Evolutionary conservation across 37 sponge, comb jelly and placozoan species (phyloP).

Genomic region (Agelas oroides): DNA sequence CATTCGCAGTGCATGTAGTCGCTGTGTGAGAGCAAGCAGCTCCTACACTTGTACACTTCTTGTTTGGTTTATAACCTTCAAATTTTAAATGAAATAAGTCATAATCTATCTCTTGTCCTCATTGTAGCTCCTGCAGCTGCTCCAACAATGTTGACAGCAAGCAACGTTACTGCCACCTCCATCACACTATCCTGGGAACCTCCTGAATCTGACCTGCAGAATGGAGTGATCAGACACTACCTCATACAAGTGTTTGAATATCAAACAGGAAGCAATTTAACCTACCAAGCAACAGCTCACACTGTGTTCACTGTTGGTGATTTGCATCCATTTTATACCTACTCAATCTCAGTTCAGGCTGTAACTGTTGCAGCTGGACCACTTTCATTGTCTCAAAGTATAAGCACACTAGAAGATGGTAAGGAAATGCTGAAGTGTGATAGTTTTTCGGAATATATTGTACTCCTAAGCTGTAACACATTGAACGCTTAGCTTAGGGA

Average conservation of each 20-base stretch:
- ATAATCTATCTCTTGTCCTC: too few relatives aligned
- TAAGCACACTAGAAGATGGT: slow-evolving; percentile 19
- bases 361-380: slow-evolving; percentile 20
- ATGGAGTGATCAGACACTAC: slow-evolving; percentile 49
- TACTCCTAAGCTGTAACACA: too few relatives aligned
- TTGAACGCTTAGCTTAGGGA: too few relatives aligned
- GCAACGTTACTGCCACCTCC: neutral
- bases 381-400: neutral
- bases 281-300: slow-evolving; percentile 27
- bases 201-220: slow-evolving; percentile 9
- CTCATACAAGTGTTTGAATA: slow-evolving; percentile 6
- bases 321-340: neutral
- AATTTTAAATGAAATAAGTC: too few relatives aligned
- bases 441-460: too few relatives aligned
- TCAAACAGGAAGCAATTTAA: slow-evolving; percentile 9
- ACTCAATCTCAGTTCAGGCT: slow-evolving; percentile 5
- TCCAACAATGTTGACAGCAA: neutral
- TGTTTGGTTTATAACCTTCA: too few relatives aligned
- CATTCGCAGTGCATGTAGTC: too few relatives aligned
- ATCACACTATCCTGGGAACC: slow-evolving; percentile 31
- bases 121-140: slow-evolving; percentile 31
- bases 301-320: neutral
- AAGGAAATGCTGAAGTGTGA: neutral
- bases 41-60: too few relatives aligned
- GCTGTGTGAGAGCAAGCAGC: too few relatives aligned